Conservation (phyloP, 2,888 invertebrate species). For the Pelosia muscerda region DNA sequence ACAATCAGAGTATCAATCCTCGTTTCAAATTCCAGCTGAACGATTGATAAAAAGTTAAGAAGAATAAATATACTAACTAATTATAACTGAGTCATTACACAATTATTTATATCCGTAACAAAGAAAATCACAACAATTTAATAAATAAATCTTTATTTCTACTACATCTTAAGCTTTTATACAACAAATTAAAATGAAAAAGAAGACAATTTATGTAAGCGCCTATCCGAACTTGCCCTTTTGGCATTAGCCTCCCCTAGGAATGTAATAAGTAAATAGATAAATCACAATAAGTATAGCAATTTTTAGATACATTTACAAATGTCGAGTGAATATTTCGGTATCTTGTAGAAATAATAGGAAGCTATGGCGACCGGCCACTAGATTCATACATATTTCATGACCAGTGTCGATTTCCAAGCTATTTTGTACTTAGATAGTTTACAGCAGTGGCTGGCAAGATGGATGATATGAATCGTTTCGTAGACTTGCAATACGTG, state of each 20-base stretch:
- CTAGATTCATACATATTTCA: slow-evolving; percentile 38
- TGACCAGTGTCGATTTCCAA: slow-evolving; percentile 45
- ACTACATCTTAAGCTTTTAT: no score
- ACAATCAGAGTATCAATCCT: no score
- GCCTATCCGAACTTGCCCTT: no score
- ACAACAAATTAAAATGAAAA: no score
- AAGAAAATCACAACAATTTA: background rate
- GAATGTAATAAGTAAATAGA: background rate
- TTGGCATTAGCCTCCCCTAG: background rate
- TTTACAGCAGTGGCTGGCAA: slow-evolving; percentile 28
- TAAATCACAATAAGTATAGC: background rate
- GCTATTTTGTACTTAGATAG: slow-evolving; percentile 37
- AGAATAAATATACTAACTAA: background rate
- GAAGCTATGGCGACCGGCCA: slow-evolving; percentile 27
- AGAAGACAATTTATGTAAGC: no score
- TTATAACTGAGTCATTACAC: background rate
- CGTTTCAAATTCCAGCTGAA: no score
- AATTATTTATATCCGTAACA: background rate
- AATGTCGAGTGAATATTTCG: background rate
- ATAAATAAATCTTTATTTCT: background rate
- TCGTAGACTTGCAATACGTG: slow-evolving; percentile 12
- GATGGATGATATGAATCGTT: slow-evolving; percentile 30
- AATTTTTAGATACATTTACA: background rate
- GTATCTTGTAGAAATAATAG: slow-evolving; percentile 37
- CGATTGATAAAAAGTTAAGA: background rate